phyloP scores from a whole-genome alignment of 2,113 vertebrate genomes.

The Tympanuchus pallidicinctus region DNA sequence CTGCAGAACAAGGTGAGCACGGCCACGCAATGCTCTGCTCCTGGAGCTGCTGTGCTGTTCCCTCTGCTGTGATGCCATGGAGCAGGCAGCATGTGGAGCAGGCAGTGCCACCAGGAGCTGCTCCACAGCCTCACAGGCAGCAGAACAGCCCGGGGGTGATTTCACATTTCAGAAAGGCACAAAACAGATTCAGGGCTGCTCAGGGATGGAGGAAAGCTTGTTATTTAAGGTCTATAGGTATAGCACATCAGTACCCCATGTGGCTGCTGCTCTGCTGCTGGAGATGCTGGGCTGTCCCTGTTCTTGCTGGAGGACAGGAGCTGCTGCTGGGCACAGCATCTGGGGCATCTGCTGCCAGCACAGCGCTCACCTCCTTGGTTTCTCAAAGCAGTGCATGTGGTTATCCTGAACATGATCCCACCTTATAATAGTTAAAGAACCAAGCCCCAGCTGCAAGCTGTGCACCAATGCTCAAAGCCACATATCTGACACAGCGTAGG shows the following conservation, averaged over 20 bases:
- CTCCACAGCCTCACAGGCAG: rapidly evolving
- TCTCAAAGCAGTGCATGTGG: no score
- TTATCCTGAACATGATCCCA: neutral
- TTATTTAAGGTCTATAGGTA: neutral
- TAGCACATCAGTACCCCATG: neutral
- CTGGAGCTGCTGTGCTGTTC: no score
- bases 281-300: no score
- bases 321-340: no score
- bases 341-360: no score
- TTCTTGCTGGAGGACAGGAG: no score
- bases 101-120: neutral
- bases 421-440: neutral
- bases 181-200: neutral
- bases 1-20: rapidly evolving
- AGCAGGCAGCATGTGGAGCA: rapidly evolving
- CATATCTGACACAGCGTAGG: rapidly evolving
- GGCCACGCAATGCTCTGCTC: neutral
- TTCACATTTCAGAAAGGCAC: neutral
- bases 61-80: rapidly evolving
- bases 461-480: neutral
- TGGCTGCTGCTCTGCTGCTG: neutral
- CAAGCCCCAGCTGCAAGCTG: rapidly evolving
- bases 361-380: no score
- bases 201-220: rapidly evolving
- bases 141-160: rapidly evolving